These are phyloP conservation scores for Desmophyllum pertusum DNA, from an alignment of 92 coral and sea anemone genomes.

Conservation along the genomic window DNA sequence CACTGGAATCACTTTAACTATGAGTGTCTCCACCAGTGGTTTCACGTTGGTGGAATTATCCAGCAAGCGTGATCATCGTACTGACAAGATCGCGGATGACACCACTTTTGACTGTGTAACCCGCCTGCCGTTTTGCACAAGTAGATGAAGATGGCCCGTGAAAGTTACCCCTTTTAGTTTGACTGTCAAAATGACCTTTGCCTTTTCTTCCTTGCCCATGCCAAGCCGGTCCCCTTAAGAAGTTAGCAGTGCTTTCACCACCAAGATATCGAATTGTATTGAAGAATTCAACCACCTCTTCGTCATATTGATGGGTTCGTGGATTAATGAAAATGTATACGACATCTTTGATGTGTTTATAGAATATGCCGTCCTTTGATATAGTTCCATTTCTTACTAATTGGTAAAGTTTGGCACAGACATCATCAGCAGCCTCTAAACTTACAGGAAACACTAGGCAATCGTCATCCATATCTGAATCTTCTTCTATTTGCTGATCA, in stretches of 20 bases:
- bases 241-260: conserved; percentile 64
- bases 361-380: conserved; percentile 54
- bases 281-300: conserved; percentile 55
- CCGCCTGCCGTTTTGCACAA: conserved; percentile 59
- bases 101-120: conserved; percentile 65
- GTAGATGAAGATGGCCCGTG: conserved; percentile 65
- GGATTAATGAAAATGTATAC: conserved; percentile 29
- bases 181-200: conserved; percentile 61
- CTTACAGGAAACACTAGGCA: conserved; percentile 50
- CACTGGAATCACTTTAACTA: conserved; percentile 54
- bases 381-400: conserved; percentile 41
- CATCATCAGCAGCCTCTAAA: conserved; percentile 59
- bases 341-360: conserved; percentile 45
- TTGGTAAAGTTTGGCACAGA: conserved; percentile 61
- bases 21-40: conserved; percentile 42
- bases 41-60: conserved; percentile 57
- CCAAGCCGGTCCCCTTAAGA: conserved; percentile 56
- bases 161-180: conserved; percentile 63
- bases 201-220: conserved; percentile 60
- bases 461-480: conserved; percentile 56
- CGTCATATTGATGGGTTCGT: conserved; percentile 52
- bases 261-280: conserved; percentile 68
- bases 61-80: conserved; percentile 54
- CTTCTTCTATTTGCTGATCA: conserved; percentile 43
- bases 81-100: conserved; percentile 62